phyloP scores from a whole-genome alignment of 1,140 invertebrate species.

The Tyrophagus putrescentiae region DNA sequence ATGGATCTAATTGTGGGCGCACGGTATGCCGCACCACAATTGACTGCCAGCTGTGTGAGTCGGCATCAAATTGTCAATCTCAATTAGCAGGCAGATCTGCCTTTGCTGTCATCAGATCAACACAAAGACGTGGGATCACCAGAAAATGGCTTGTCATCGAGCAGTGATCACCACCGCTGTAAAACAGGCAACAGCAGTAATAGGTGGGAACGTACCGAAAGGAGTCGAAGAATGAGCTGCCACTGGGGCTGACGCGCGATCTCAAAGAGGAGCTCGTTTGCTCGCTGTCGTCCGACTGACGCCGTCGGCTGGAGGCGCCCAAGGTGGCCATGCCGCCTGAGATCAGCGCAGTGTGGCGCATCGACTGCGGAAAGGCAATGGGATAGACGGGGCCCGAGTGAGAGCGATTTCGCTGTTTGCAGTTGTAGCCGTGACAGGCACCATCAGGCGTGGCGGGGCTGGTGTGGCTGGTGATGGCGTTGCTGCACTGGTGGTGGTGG shows the following conservation, averaged over 20 bases:
- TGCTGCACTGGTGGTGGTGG: not conserved
- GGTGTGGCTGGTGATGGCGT: not conserved
- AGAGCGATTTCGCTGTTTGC: not conserved
- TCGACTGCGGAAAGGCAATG: not conserved
- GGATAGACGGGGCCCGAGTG: conserved; percentile 1
- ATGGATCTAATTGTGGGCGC: too few species aligned
- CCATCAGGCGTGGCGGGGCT: not conserved
- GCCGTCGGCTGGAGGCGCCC: not conserved
- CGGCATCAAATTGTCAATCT: too few species aligned
- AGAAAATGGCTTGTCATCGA: too few species aligned
- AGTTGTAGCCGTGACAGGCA: not conserved
- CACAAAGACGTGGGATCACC: too few species aligned
- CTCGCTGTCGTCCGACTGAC: conserved; percentile 6
- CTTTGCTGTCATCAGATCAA: too few species aligned
- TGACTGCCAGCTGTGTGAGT: too few species aligned
- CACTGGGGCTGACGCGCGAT: not conserved
- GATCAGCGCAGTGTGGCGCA: conserved; percentile 10
- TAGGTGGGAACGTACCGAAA: not conserved
- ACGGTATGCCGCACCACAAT: too few species aligned
- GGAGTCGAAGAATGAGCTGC: conserved; percentile 20
- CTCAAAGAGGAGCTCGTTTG: not conserved
- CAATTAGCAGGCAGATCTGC: too few species aligned
- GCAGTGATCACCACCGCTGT: too few species aligned
- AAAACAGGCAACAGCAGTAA: too few species aligned
- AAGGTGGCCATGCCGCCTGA: not conserved